Evolutionary conservation across 2,797 vertebrate species (phyloP).

Genomic region (Mus minutoides): DNA sequence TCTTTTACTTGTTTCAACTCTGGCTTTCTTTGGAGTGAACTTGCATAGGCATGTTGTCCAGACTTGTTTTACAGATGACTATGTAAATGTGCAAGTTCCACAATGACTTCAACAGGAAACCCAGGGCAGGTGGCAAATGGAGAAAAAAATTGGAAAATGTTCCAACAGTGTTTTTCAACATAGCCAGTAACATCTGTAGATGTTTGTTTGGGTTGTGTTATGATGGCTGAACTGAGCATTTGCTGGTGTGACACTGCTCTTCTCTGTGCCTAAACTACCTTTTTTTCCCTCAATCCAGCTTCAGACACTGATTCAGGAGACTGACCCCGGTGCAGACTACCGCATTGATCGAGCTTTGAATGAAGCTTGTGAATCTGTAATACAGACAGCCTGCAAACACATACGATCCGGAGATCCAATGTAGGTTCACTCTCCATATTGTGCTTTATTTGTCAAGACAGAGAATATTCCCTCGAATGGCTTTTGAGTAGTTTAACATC

Average conservation of each 20-base stretch:
- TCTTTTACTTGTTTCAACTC: slow-evolving; percentile 18
- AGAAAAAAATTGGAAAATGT: neutral
- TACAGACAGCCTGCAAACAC: slow-evolving; percentile 99
- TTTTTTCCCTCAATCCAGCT: slow-evolving; percentile 88
- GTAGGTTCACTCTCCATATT: slow-evolving; percentile 86
- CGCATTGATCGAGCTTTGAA: slow-evolving; percentile 97
- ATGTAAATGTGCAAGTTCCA: neutral
- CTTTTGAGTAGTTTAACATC: slow-evolving; percentile 11
- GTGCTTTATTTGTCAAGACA: slow-evolving; percentile 26
- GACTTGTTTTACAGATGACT: neutral
- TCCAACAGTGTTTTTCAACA: neutral
- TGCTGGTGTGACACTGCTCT: slow-evolving; percentile 3
- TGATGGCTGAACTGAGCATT: neutral
- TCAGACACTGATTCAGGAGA: slow-evolving; percentile 96
- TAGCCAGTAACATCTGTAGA: neutral
- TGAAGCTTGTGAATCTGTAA: slow-evolving; percentile 97
- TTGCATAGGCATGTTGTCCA: slow-evolving; percentile 5
- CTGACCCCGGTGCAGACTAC: slow-evolving; percentile 96
- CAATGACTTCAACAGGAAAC: neutral
- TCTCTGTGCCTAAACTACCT: slow-evolving; percentile 38
- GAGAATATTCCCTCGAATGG: neutral
- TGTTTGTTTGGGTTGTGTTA: neutral
- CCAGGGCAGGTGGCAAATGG: neutral
- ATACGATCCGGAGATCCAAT: slow-evolving; percentile 98
- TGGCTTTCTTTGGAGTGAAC: neutral